These are phyloP conservation scores for Tenthredo scrophulariae DNA, from an alignment of 2,888 invertebrate species.

Conservation along the genomic window DNA sequence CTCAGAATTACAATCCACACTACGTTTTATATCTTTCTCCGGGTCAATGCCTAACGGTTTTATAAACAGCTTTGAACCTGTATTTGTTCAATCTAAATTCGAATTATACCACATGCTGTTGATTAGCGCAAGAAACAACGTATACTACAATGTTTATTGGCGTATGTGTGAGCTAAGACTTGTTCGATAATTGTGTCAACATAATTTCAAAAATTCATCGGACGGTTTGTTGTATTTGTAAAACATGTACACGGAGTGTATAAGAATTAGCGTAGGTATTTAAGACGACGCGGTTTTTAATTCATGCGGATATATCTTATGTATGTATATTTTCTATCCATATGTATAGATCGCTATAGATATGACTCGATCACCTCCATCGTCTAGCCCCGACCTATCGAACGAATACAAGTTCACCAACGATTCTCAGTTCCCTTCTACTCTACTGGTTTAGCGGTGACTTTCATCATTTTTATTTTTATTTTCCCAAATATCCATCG, in stretches of 20 bases:
- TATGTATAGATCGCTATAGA: background rate
- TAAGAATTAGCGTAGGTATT: background rate
- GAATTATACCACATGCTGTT: background rate
- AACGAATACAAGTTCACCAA: background rate
- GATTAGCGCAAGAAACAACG: background rate
- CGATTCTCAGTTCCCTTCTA: constrained; percentile 17
- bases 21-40: background rate
- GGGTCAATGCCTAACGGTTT: constrained; percentile 1
- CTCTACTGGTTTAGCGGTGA: background rate
- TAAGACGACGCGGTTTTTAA: background rate
- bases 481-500: constrained; percentile 5
- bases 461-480: background rate
- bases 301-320: background rate
- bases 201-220: background rate
- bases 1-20: background rate
- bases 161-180: background rate
- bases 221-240: background rate
- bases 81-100: background rate
- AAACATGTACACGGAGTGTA: background rate
- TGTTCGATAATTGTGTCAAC: background rate
- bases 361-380: constrained; percentile 37
- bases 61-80: background rate
- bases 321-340: background rate
- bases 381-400: constrained; percentile 34
- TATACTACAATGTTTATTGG: background rate